Evolutionary conservation across 2,888 invertebrate species (phyloP).

Genomic region (Lasioglossum malachurum): DNA sequence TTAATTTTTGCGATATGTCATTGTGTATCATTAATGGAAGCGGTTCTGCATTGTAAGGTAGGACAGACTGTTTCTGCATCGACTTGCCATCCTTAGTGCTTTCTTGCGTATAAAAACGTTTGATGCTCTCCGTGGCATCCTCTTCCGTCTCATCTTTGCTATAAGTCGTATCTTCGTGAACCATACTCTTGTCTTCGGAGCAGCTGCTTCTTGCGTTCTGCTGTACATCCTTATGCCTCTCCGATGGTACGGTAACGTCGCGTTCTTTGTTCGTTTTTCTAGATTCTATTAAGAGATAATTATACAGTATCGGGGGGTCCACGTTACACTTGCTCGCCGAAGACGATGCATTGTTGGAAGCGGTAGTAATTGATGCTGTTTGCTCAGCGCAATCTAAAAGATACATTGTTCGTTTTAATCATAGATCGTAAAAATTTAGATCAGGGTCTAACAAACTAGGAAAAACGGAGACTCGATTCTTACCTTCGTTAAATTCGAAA

Average conservation of each 20-base stretch:
- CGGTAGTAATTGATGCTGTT: conserved; percentile 75
- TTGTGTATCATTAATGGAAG: conserved; percentile 75
- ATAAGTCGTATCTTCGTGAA: conserved; percentile 25
- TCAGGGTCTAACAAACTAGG: neutral
- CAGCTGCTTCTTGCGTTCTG: conserved; percentile 30
- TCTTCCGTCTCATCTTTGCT: conserved; percentile 31
- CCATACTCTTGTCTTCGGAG: conserved; percentile 31
- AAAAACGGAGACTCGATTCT: neutral
- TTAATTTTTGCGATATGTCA: conserved; percentile 78
- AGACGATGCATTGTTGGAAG: conserved; percentile 52
- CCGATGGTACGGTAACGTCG: conserved; percentile 48
- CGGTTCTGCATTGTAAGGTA: conserved; percentile 69
- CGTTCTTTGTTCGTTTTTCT: conserved; percentile 45
- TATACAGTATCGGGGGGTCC: conserved; percentile 48
- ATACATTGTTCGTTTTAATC: neutral
- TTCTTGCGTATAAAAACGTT: conserved; percentile 77
- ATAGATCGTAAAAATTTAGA: neutral
- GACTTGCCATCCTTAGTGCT: conserved; percentile 69
- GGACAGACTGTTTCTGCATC: conserved; percentile 72
- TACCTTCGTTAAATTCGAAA: conserved; percentile 91
- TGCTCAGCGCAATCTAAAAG: conserved; percentile 82
- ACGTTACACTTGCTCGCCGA: conserved; percentile 31
- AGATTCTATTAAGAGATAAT: conserved; percentile 52
- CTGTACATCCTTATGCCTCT: conserved; percentile 52
- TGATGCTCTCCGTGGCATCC: conserved; percentile 71